Evolutionary conservation across 2,888 invertebrate genomes (phyloP).

Genomic region (Plagiodera versicolora): DNA sequence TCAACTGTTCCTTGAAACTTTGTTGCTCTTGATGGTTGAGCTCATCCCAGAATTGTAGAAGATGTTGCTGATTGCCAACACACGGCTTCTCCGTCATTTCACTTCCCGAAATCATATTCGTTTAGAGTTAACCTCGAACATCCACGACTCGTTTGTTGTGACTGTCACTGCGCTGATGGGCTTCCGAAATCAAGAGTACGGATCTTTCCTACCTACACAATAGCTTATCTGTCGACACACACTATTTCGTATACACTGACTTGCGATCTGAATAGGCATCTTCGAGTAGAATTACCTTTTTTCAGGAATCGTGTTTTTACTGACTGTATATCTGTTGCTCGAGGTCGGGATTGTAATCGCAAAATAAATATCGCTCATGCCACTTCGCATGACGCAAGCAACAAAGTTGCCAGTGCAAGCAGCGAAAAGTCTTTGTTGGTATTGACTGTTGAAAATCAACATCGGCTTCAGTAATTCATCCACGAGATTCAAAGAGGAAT

Average conservation of each 20-base stretch:
- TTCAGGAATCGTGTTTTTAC: neutral
- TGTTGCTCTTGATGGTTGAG: slow-evolving; percentile 35
- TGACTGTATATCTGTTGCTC: neutral
- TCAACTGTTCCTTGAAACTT: slow-evolving; percentile 36
- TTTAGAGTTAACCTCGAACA: slow-evolving; percentile 17
- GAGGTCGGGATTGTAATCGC: neutral
- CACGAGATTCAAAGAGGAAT: too few species aligned
- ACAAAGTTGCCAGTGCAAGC: neutral
- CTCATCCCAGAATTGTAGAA: slow-evolving; percentile 40
- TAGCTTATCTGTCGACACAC: slow-evolving; percentile 12
- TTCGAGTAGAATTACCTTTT: neutral
- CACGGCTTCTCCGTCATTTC: slow-evolving; percentile 32
- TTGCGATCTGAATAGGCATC: neutral
- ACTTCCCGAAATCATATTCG: slow-evolving; percentile 31
- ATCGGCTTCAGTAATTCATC: too few species aligned
- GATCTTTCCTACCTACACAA: slow-evolving; percentile 21
- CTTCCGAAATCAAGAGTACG: slow-evolving; percentile 18
- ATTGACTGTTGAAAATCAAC: too few species aligned
- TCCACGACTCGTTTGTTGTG: neutral
- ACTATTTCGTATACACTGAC: neutral
- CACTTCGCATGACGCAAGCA: neutral
- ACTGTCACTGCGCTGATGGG: neutral
- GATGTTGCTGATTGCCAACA: slow-evolving; percentile 37
- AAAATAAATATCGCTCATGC: neutral
- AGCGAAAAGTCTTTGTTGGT: neutral